These are phyloP conservation scores for Coregonus clupeaformis DNA, from an alignment of 2,113 vertebrate genomes.

Conservation along the genomic window DNA sequence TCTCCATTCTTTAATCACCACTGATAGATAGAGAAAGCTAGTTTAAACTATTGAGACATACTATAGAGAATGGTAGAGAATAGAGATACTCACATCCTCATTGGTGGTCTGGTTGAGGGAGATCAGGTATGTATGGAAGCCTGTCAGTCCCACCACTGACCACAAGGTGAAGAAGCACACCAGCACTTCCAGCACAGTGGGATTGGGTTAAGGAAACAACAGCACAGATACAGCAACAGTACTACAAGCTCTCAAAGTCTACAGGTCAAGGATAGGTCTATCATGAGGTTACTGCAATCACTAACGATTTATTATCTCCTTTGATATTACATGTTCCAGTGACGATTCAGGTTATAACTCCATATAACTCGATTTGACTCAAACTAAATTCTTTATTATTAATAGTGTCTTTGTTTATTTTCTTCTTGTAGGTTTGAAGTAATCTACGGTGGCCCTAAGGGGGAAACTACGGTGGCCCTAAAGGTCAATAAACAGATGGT, in stretches of 20 bases:
- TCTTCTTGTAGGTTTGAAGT: background rate
- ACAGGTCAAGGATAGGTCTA: background rate
- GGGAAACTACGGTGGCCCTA: too few species aligned
- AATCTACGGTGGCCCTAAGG: too few species aligned
- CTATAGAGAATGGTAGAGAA: background rate
- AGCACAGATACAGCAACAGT: constrained; percentile 12
- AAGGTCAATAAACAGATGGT: too few species aligned
- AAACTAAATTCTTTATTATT: background rate
- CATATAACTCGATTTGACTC: background rate
- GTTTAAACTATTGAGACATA: too few species aligned
- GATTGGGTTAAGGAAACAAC: constrained; percentile 76
- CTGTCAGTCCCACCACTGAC: constrained; percentile 96
- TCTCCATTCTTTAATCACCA: too few species aligned
- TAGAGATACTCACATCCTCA: constrained; percentile 86
- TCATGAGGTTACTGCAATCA: too few species aligned
- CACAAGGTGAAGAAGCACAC: constrained; percentile 99
- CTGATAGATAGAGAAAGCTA: background rate
- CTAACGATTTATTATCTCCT: background rate
- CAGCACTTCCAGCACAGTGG: constrained; percentile 93
- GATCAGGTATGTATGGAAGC: constrained; percentile 98
- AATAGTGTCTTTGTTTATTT: background rate
- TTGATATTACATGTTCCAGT: background rate
- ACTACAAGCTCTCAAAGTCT: background rate
- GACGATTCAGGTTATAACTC: background rate
- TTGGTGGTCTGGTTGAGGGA: constrained; percentile 99